Base-by-base conservation (phyloP, 1,140 invertebrate species). In the Halictus rubicundus region DNA sequence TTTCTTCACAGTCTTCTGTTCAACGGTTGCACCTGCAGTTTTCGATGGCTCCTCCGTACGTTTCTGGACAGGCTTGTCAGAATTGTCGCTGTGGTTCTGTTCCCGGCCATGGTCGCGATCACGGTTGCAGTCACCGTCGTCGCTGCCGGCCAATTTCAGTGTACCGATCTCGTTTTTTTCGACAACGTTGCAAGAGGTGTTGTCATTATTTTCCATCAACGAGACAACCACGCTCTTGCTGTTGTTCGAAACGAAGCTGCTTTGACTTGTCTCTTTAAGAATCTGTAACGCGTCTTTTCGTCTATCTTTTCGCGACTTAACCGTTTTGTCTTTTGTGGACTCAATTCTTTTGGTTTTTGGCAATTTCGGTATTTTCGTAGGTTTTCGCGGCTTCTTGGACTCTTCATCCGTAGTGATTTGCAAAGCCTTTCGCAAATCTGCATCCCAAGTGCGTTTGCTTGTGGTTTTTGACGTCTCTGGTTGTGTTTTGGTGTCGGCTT, bases 361-460 rank as follows among this genome's bases (percentile, higher is more conserved):
- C 7, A 16, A 8, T 42, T 64, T 42, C 23, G 27, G 76, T 6
- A 19, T 81, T 49, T 49, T 69, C 42, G 23, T 19, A 7, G 68
- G 21, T 19, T 7, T 63, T 12, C 69, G 72, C 6, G 37, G 32
- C 72, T n/a, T 54, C n/a, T 72, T 42, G 10, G 21, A 63, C 19
- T 82, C 70, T 0, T 81, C 52, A n/a, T 78, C 57, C 2, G 74
- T 21, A 21, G 49, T 27, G 8, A 27, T 21, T 42, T 79, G 71
- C 49, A 86, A 39, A 71, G 63, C 21, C 42, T 77, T 85, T 8
- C 92, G 86, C 60, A 93, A 80, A 86, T 93, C 93, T 12, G 89
- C 88, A 49, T 93, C 93, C 93, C 93, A 93, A 52, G 86, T 88
- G 19, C 82, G 66, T 2, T 46, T 88, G 19, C 82, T 69, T 1